Evolutionary conservation across 2,888 invertebrate species (phyloP), one percentile per base, ranked within the genome.

Genomic region (Apotomis capreana): DNA sequence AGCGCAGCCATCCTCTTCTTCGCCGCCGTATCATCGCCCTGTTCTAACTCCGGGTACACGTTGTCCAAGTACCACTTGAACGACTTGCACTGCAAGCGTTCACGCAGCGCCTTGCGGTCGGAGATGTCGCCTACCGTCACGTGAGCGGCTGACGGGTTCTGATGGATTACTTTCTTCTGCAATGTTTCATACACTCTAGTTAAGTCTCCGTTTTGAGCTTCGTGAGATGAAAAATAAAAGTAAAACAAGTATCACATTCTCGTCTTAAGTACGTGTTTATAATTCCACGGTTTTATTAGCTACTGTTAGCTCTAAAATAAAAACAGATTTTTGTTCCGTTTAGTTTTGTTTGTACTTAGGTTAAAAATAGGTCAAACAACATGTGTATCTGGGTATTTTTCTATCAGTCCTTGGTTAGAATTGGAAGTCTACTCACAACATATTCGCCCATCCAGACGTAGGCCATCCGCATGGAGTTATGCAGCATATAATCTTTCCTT

Each of bases 371-470:
- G 26, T 26, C 2, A 26, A 26, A 26, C 26, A 26, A 26, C 26
- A 26, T 26, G 2, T 26, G 26, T 26, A 26, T 26, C 26, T 26
- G 26, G 2, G 26, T 26, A 26, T 26, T 26, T 26, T 26, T 26
- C 2, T 26, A 26, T 26, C 26, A 26, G 26, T 95, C 9, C 97
- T 97, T 26, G 26, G 26, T 26, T n/a, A n/a, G n/a, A 15, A 8
- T 51, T 8, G n/a, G 40, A 40, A 40, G 40, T 40, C 40, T 40
- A 5, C 3, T 40, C 4, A 40, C 40, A 84, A 96, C 96, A 85
- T 97, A 99, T 60, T 98, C 96, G 84, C 99, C 99, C 96, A 99
- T 96, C 99, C 99, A 99, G 0, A 99, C 99, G 80, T 97, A 94
- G 0, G 99, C 99, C 77, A 99, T 96, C 4, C 99, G 94, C 80